A percentile compares a stretch with the other conserved stretches of the same genome.
Evolutionary conservation across 2,797 vertebrate genomes (phyloP).

Genomic region (Phrynocephalus guinanensis): DNA sequence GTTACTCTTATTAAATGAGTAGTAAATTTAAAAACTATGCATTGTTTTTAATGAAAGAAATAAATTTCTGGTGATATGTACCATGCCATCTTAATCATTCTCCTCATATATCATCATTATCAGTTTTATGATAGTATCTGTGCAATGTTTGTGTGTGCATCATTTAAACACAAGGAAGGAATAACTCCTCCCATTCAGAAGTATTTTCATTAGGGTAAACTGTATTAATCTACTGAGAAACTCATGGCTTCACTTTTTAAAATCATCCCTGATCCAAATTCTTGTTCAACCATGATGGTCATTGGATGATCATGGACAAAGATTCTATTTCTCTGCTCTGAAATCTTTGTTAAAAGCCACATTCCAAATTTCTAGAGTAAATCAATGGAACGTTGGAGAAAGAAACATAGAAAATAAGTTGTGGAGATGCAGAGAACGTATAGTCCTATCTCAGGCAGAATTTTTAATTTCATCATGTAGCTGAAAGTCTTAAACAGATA

Average conservation of each 20-base stretch:
- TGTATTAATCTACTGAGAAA: neutral
- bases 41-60: neutral
- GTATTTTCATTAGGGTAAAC: neutral
- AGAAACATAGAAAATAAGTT: neutral
- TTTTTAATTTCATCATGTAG: neutral
- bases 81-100: neutral
- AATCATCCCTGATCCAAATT: neutral
- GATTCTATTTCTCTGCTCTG: neutral
- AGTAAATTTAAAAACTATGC: neutral
- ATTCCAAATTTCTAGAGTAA: neutral
- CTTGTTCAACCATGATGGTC: neutral
- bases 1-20: neutral
- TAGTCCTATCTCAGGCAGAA: neutral
- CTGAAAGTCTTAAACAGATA: constrained; percentile 14
- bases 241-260: neutral
- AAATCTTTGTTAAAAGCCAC: constrained; percentile 3
- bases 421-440: neutral
- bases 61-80: neutral
- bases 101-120: neutral
- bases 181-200: neutral
- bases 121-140: neutral
- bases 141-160: neutral
- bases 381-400: neutral
- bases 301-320: neutral
- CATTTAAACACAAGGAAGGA: neutral